Conservation (phyloP, 2,113 vertebrate genomes). For the Pao palembangensis region DNA sequence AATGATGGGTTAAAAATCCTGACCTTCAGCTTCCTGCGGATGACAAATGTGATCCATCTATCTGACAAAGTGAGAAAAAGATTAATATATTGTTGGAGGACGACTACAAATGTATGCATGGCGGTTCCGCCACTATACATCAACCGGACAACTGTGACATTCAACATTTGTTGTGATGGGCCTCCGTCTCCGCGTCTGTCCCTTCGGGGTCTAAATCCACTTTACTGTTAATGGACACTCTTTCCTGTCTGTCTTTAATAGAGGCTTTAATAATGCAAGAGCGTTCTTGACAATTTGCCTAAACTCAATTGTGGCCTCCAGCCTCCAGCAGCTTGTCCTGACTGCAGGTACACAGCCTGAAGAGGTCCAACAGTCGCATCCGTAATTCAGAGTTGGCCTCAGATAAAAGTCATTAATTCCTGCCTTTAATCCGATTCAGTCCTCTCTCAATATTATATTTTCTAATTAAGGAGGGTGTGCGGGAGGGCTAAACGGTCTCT, state of each 20-base stretch:
- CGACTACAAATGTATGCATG: no score
- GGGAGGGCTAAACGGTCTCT: slow-evolving; percentile 31
- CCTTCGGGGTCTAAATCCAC: slow-evolving; percentile 44
- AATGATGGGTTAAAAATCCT: not conserved
- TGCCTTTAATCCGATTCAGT: slow-evolving; percentile 54
- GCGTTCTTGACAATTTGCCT: slow-evolving; percentile 44
- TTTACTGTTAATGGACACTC: slow-evolving; percentile 51
- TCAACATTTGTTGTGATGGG: slow-evolving; percentile 40
- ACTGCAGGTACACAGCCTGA: slow-evolving; percentile 29
- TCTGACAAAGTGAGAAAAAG: no score
- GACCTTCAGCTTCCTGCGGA: no score
- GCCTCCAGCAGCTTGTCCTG: slow-evolving; percentile 12
- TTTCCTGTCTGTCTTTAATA: slow-evolving; percentile 47
- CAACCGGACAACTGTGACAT: slow-evolving; percentile 16
- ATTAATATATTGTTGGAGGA: no score
- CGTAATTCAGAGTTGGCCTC: slow-evolving; percentile 41
- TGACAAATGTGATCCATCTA: no score
- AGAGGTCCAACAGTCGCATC: slow-evolving; percentile 39
- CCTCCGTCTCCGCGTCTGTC: slow-evolving; percentile 30
- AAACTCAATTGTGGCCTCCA: slow-evolving; percentile 39
- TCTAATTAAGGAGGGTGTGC: slow-evolving; percentile 52
- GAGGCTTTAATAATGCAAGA: slow-evolving; percentile 54
- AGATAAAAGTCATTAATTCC: slow-evolving; percentile 60
- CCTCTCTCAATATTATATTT: slow-evolving; percentile 60
- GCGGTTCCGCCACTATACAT: not conserved